Conservation (phyloP, 2,888 invertebrate species). For the Calameuta filiformis region DNA sequence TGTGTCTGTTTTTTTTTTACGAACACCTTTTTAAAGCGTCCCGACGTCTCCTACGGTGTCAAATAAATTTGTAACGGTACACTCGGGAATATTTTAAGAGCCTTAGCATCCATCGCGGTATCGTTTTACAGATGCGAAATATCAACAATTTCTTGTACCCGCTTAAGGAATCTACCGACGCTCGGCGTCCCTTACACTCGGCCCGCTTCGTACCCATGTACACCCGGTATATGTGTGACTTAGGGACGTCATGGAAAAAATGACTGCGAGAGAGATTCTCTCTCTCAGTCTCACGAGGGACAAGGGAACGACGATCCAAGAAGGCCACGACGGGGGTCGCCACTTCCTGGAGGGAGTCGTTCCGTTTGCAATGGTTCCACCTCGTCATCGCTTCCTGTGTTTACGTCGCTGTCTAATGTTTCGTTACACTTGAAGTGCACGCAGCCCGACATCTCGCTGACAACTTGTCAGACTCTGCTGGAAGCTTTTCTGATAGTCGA, state of each 20-base stretch:
- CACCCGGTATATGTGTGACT: background rate
- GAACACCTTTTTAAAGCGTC: constrained; percentile 16
- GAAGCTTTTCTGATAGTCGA: constrained; percentile 44
- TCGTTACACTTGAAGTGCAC: constrained; percentile 40
- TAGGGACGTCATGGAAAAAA: constrained; percentile 5
- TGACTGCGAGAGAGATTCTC: constrained; percentile 1
- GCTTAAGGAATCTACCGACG: background rate
- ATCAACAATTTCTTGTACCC: constrained; percentile 26
- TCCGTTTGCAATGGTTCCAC: constrained; percentile 23
- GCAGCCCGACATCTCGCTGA: constrained; percentile 41
- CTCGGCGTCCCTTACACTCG: no score
- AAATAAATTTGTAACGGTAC: constrained; percentile 36
- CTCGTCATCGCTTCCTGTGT: constrained; percentile 46
- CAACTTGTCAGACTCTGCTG: constrained; percentile 48
- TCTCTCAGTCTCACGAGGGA: background rate
- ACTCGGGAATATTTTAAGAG: constrained; percentile 31
- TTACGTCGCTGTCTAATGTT: constrained; percentile 43
- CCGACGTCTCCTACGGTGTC: constrained; percentile 13
- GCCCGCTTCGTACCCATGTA: no score
- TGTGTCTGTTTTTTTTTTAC: background rate
- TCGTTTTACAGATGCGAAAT: constrained; percentile 36
- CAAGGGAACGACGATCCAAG: background rate
- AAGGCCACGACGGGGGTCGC: constrained; percentile 33
- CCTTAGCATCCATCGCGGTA: constrained; percentile 20
- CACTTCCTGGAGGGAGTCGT: constrained; percentile 42